Percentiles rank a stretch among this genome's conserved stretches.
These are phyloP conservation scores for Lynx canadensis DNA, from an alignment of 2,113 vertebrate genomes.

Conservation along the genomic window DNA sequence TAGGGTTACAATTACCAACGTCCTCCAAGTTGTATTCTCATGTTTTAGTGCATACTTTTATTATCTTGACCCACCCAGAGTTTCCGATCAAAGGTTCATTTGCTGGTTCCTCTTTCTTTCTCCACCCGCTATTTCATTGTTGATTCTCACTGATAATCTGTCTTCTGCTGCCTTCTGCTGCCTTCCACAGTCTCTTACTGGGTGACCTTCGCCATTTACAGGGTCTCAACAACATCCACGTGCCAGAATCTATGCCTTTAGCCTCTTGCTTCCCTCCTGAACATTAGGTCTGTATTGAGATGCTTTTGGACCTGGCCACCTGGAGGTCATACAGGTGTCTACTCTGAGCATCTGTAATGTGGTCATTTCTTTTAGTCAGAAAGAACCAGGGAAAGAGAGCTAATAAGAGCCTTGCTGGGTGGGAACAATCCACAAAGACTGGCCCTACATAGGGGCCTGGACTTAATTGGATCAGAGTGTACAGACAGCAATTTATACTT, in stretches of 20 bases:
- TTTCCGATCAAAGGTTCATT: background rate
- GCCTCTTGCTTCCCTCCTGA: too few species aligned
- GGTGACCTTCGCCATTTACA: rapidly evolving
- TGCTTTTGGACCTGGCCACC: background rate
- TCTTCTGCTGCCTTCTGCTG: background rate
- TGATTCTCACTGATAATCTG: background rate
- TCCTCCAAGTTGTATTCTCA: background rate
- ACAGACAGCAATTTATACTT: background rate
- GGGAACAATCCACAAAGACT: background rate
- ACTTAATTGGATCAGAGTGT: background rate
- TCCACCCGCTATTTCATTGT: background rate
- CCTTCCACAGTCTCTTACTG: background rate
- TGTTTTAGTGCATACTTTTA: background rate
- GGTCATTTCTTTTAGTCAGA: background rate
- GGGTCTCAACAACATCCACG: background rate
- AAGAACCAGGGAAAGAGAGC: background rate
- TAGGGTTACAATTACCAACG: background rate
- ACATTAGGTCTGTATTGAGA: too few species aligned
- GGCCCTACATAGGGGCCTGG: background rate
- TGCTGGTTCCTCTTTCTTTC: background rate
- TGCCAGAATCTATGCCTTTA: background rate
- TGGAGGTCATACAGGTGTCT: background rate
- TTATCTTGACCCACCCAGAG: background rate
- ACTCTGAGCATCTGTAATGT: background rate
- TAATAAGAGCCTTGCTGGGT: background rate